Conservation (phyloP, 2,888 invertebrate genomes). For the Julus scanicus region DNA sequence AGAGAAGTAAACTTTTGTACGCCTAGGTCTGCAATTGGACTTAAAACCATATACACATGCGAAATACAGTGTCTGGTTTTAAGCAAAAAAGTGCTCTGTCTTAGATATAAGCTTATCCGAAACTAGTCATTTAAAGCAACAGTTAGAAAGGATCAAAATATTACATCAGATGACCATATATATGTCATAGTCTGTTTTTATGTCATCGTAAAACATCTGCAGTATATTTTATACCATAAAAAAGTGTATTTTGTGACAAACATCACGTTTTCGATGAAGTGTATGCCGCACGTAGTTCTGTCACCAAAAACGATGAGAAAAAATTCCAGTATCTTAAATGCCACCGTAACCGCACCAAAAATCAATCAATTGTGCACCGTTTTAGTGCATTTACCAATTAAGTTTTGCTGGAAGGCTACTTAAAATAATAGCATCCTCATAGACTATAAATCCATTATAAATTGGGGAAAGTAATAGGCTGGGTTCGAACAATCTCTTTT, state of each 20-base stretch:
- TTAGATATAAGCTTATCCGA: background rate
- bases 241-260: constrained; percentile 13
- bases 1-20: background rate
- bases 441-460: constrained; percentile 15
- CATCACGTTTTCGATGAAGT: background rate
- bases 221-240: background rate
- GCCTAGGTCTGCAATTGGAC: background rate
- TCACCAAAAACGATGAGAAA: background rate
- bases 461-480: background rate
- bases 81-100: background rate
- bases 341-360: constrained; percentile 18
- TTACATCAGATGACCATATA: background rate
- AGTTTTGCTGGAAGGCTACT: constrained; percentile 8
- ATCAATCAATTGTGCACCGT: constrained; percentile 34
- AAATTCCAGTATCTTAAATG: background rate
- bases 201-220: background rate
- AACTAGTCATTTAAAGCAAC: background rate
- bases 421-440: constrained; percentile 20
- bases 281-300: background rate
- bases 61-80: background rate
- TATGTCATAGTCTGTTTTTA: background rate
- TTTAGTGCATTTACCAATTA: constrained; percentile 39
- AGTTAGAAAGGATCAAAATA: background rate
- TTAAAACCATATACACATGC: background rate
- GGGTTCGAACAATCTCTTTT: background rate